Evolutionary conservation across 2,113 vertebrate species (phyloP), one percentile per base, ranked within the genome.

Genomic region (Patagioenas fasciata): DNA sequence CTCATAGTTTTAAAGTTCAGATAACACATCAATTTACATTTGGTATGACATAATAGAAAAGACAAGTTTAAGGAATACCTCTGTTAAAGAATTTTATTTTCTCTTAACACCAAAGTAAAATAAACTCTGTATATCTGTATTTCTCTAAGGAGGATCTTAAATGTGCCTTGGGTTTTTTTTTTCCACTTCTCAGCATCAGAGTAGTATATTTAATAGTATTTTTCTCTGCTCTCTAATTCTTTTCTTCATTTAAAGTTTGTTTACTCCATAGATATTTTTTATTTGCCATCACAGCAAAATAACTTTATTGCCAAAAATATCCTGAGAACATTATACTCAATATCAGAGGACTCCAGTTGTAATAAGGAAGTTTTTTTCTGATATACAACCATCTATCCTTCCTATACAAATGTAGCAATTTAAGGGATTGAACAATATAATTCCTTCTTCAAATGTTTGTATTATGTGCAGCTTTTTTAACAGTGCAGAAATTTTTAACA

Each of bases 331-430:
- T 94, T 89, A 72, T 96, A 94, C 82, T 91, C 84, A 97, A 80
- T 81, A 87, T 88, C 88, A 97, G 96, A 97, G 54, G 60, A 60
- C 60, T 53, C 44, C 81, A 89, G 83, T 89, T 58, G 83, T 57
- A 79, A 85, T 71, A 65, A 88, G 65, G 79, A 75, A 71, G 48
- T 38, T 86, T 93, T 44, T 97, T 97, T 57, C 44, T 97, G 57
- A 91, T 97, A 58, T 47, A 34, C 70, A 97, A 77, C 94, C 91
- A 95, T 94, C 85, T 95, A 96, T 97, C 90, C 95, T 97, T 97
- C 78, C 61, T 92, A n/a, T 69, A 80, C 82, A 97, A 97, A 96
- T 96, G 71, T 57, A 93, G 85, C 69, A 91, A 97, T 97, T 97
- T 94, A 81, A 97, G 65, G 32, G 85, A 90, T 65, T 40, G 60